Conservation (phyloP, 2,888 invertebrate species). For the Saturnia pavonia region DNA sequence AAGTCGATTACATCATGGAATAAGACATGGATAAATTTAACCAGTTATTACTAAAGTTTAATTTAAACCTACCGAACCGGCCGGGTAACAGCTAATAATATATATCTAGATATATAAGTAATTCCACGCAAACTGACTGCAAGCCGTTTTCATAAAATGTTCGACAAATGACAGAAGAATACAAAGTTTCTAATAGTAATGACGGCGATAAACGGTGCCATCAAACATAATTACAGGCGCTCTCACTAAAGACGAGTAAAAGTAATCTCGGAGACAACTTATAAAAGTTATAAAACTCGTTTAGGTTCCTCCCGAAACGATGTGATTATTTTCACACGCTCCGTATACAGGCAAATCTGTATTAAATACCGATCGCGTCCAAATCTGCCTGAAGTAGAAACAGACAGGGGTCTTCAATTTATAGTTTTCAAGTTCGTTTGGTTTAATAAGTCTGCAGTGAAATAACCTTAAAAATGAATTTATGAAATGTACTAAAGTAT, state of each 20-base stretch:
- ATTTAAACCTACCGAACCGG: background rate
- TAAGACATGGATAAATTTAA: no score
- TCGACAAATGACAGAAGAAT: conserved; percentile 34
- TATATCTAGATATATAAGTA: conserved; percentile 18
- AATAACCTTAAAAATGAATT: no score
- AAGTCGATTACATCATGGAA: no score
- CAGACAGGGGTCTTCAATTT: background rate
- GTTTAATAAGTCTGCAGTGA: no score
- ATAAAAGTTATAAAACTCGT: conserved; percentile 66
- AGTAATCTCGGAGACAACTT: conserved; percentile 45
- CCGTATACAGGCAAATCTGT: conserved; percentile 28
- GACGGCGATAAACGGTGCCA: conserved; percentile 61
- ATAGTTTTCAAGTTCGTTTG: background rate
- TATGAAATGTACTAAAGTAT: no score
- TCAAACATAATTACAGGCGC: conserved; percentile 65
- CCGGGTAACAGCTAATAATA: background rate
- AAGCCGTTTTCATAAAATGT: conserved; percentile 16
- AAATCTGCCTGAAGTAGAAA: background rate
- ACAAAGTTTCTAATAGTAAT: conserved; percentile 64
- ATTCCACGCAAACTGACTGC: conserved; percentile 28
- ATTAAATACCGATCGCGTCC: conserved; percentile 25
- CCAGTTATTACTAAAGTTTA: background rate
- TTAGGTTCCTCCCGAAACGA: conserved; percentile 34
- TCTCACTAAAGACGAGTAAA: conserved; percentile 47
- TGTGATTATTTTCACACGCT: conserved; percentile 30